Base-by-base conservation (phyloP, 2,888 invertebrate genomes). In the Acronicta leporina region DNA sequence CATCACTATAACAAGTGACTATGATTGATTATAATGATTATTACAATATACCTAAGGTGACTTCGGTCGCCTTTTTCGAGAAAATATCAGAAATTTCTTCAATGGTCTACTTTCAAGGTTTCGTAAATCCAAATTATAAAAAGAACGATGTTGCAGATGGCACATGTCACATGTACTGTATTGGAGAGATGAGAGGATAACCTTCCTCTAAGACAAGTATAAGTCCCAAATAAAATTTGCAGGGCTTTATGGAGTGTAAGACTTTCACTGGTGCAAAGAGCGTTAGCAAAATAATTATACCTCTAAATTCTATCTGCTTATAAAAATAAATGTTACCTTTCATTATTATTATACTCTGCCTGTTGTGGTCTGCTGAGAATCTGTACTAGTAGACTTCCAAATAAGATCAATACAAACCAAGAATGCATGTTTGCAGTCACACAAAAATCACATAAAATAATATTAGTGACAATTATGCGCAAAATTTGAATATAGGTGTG, bases 351-450 rank as follows among this genome's bases (percentile, higher is more conserved):
- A 49, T 87, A 83, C 16, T 85, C 80, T 13, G 77, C 55, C 27
- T 75, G 73, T 35, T 83, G 72, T 1, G 89, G 88, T 75, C 87
- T 83, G 63, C 87, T 65, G 11, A 60, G 48, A 27, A 58, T 66
- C 63, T 66, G 61, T 20, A 63, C 57, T 33, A 72, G 43, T 27
- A 83, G 59, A 67, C 74, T 71, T 55, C 68, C 74, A 60, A 81
- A 63, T 57, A 85, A 57, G 20, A 82, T 16, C 41, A 83, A 62
- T 45, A 81, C 44, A 33, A 79, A 62, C 69, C 73, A 73, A 73
- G 58, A 74, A 68, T 73, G 83, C 89, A 89, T 89, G 62, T 71
- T 82, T 78, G 60, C 60, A 75, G 62, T 68, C 52, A 56, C 63
- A 60, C 62, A 72, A 70, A 83, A 80, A 74, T 73, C 47, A 65